A percentile compares a stretch with the other conserved stretches of the same genome.
Evolutionary conservation across 2,113 vertebrate genomes (phyloP).

Genomic region (Lucifuga dentata): DNA sequence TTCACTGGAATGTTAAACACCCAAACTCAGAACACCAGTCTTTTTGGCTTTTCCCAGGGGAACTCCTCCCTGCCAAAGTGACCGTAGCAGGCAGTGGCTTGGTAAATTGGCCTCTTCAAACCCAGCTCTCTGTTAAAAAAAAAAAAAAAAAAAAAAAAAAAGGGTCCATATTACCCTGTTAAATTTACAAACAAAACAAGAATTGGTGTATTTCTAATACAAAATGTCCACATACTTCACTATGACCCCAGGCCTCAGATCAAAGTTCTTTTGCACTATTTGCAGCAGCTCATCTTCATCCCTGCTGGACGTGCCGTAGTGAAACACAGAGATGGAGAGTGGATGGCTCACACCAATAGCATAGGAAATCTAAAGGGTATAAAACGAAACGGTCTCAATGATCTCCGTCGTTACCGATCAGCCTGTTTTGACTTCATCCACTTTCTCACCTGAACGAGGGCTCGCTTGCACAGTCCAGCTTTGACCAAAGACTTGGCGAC

Average conservation of each 20-base stretch:
- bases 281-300: slow-evolving; percentile 82
- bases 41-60: slow-evolving; percentile 82
- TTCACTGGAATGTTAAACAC: not conserved
- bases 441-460: slow-evolving; percentile 78
- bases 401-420: too few relatives aligned
- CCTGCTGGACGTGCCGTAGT: slow-evolving; percentile 78
- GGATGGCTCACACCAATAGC: slow-evolving; percentile 80
- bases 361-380: slow-evolving; percentile 76
- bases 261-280: slow-evolving; percentile 83
- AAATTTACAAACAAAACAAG: too few relatives aligned
- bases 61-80: slow-evolving; percentile 83
- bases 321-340: slow-evolving; percentile 81
- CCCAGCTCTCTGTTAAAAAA: slow-evolving; percentile 74
- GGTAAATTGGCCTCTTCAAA: slow-evolving; percentile 81
- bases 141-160: not conserved
- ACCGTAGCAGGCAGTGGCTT: slow-evolving; percentile 82
- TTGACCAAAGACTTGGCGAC: slow-evolving; percentile 84
- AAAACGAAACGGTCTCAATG: too few relatives aligned
- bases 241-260: slow-evolving; percentile 82
- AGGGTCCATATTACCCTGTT: not conserved
- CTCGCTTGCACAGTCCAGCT: slow-evolving; percentile 81
- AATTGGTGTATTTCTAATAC: not conserved
- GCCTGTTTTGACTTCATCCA: too few relatives aligned
- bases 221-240: slow-evolving; percentile 71
- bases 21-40: slow-evolving; percentile 66